Evolutionary conservation across 2,888 invertebrate genomes (phyloP).

Genomic region (Drosophila picticornis): DNA sequence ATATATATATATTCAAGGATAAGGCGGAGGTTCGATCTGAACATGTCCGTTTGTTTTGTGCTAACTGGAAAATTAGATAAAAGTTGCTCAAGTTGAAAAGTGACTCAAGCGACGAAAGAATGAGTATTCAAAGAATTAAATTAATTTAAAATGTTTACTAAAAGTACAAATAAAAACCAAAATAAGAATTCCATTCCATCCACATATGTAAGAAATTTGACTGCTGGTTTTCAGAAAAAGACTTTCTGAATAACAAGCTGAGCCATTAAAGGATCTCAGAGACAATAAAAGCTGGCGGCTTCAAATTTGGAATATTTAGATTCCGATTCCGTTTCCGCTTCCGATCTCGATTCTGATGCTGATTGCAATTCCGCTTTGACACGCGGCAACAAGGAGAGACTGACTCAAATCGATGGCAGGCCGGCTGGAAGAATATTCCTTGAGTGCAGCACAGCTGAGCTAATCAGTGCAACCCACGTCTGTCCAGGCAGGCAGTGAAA

Average conservation of each 20-base stretch:
- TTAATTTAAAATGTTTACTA: too few relatives aligned
- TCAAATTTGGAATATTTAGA: not conserved
- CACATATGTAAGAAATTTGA: not conserved
- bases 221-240: not conserved
- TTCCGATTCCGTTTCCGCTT: not conserved
- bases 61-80: not conserved
- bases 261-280: too few relatives aligned
- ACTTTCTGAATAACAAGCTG: not conserved
- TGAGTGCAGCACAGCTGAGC: not conserved
- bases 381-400: not conserved
- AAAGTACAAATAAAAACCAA: too few relatives aligned
- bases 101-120: not conserved
- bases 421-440: not conserved
- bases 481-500: not conserved
- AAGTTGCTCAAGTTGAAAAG: not conserved
- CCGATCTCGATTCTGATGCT: not conserved
- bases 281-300: not conserved
- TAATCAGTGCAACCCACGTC: not conserved
- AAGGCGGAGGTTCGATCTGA: too few relatives aligned
- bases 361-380: not conserved
- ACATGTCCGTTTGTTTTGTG: too few relatives aligned
- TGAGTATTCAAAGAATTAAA: too few relatives aligned
- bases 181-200: not conserved
- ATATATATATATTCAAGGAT: too few relatives aligned
- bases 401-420: not conserved